A percentile compares a stretch with the other conserved stretches of the same genome.
Conservation (phyloP, 2,888 invertebrate species). For the Vesta saturnalis region DNA sequence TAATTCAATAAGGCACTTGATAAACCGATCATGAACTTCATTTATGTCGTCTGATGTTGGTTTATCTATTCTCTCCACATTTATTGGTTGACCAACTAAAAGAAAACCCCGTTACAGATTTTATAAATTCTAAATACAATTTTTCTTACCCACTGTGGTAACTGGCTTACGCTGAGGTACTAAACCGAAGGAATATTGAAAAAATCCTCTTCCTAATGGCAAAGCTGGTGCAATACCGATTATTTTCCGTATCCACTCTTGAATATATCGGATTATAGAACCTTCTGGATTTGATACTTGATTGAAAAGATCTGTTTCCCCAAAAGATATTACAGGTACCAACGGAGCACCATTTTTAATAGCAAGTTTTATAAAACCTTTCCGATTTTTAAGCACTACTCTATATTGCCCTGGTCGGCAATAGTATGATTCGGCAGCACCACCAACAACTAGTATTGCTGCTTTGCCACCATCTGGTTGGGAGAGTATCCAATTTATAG, state of each 20-base stretch:
- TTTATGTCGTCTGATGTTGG: slow-evolving; percentile 82
- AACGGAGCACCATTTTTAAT: slow-evolving; percentile 72
- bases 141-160: slow-evolving; percentile 78
- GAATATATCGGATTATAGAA: slow-evolving; percentile 68
- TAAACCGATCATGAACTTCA: slow-evolving; percentile 79
- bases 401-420: slow-evolving; percentile 80
- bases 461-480: slow-evolving; percentile 67
- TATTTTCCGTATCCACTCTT: slow-evolving; percentile 72
- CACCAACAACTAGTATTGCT: slow-evolving; percentile 84
- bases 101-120: slow-evolving; percentile 39
- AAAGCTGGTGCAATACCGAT: slow-evolving; percentile 81
- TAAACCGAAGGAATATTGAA: slow-evolving; percentile 90
- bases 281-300: slow-evolving; percentile 74
- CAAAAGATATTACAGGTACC: slow-evolving; percentile 91
- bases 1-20: slow-evolving; percentile 71
- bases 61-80: slow-evolving; percentile 73
- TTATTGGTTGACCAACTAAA: slow-evolving; percentile 87
- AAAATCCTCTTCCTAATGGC: slow-evolving; percentile 85
- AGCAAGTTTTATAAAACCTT: slow-evolving; percentile 64
- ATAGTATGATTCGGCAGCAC: slow-evolving; percentile 88
- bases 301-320: slow-evolving; percentile 86
- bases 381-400: slow-evolving; percentile 78
- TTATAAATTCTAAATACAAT: slow-evolving; percentile 70
- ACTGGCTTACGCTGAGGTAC: slow-evolving; percentile 84
- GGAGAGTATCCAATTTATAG: slow-evolving; percentile 72